A percentile compares a stretch with the other conserved stretches of the same genome.
Evolutionary conservation across 2,888 invertebrate species (phyloP).

Genomic region (Cosmia trapezina): DNA sequence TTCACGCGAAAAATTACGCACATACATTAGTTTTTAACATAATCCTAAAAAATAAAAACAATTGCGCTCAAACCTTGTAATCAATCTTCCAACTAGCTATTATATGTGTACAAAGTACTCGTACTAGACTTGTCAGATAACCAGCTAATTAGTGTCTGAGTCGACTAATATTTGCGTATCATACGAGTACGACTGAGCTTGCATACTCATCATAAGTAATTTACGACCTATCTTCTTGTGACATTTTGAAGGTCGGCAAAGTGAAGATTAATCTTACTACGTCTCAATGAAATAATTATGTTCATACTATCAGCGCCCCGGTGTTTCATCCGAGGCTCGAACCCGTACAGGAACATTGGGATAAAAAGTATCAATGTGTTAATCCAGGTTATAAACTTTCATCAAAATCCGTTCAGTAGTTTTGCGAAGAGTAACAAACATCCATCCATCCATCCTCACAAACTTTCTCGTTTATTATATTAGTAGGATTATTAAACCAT

Average conservation of each 20-base stretch:
- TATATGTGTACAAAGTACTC: neutral
- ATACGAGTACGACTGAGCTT: constrained; percentile 2
- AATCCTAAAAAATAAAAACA: too few species aligned
- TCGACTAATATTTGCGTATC: neutral
- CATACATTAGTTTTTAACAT: too few species aligned
- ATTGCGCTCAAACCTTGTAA: neutral
- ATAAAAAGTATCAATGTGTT: too few species aligned
- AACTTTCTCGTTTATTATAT: too few species aligned
- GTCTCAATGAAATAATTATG: neutral
- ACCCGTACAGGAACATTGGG: too few species aligned
- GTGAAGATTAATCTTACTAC: constrained; percentile 20
- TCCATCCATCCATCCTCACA: too few species aligned
- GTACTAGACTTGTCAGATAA: constrained; percentile 11
- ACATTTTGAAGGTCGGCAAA: constrained; percentile 10
- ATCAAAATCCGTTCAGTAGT: too few species aligned
- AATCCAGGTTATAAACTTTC: too few species aligned
- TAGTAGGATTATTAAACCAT: constrained; percentile 3
- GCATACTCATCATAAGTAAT: constrained; percentile 11
- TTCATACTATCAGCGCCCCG: neutral
- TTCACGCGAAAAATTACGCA: too few species aligned
- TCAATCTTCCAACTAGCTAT: neutral
- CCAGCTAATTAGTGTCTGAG: constrained; percentile 5
- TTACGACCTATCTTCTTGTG: constrained; percentile 17
- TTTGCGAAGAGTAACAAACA: too few species aligned
- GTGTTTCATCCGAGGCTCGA: too few species aligned